These are phyloP conservation scores for Bugulina stolonifera DNA, from an alignment of 2,888 invertebrate species.

Conservation along the genomic window DNA sequence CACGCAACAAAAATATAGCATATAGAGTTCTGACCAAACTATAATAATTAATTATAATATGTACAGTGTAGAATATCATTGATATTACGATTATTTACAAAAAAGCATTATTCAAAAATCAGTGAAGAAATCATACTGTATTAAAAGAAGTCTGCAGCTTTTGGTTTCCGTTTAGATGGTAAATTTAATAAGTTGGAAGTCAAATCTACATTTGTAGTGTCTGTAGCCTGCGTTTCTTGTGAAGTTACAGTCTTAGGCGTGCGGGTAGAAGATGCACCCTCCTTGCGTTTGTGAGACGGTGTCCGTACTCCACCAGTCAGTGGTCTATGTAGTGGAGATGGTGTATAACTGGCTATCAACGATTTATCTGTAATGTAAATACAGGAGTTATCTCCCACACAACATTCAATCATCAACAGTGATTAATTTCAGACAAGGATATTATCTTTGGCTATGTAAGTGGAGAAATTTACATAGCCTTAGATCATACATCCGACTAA, in stretches of 20 bases:
- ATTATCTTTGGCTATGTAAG: no score
- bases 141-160: slow-evolving; percentile 74
- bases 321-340: slow-evolving; percentile 53
- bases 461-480: no score
- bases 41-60: neutral
- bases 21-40: neutral
- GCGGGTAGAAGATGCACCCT: slow-evolving; percentile 31
- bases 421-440: no score
- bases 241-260: neutral
- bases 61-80: neutral
- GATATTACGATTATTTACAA: no score
- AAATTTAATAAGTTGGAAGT: slow-evolving; percentile 78
- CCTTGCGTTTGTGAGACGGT: slow-evolving; percentile 36
- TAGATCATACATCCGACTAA: no score
- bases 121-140: neutral
- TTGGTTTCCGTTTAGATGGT: slow-evolving; percentile 58
- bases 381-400: no score
- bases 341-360: slow-evolving; percentile 59
- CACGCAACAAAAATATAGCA: neutral
- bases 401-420: no score
- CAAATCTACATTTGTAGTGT: slow-evolving; percentile 50
- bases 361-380: slow-evolving; percentile 52
- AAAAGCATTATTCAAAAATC: no score
- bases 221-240: slow-evolving; percentile 35
- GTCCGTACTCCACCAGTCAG: slow-evolving; percentile 38